Base-by-base conservation (phyloP, 2,888 invertebrate genomes). In the Danaus chrysippus region DNA sequence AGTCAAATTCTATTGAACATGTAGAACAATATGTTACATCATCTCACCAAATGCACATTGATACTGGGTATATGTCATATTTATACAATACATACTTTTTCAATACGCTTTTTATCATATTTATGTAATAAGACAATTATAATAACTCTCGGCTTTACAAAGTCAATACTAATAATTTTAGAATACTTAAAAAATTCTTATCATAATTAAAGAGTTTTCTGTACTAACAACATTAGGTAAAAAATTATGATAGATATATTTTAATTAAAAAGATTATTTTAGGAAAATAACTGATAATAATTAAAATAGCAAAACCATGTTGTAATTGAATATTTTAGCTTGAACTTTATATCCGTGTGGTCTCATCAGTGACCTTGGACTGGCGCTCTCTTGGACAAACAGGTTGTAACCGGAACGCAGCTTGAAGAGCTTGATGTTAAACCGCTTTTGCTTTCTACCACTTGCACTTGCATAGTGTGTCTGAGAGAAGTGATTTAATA, bases 311-410 rank as follows among this genome's bases (percentile, higher is more conserved):
- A 15, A 10, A 17, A 49, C 49, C 10, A 49, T 17, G 15, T 49
- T 10, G 17, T 49, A 17, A 15, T 10, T 49, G 49, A 17, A 46
- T 46, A 46, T 17, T 49, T 49, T 17, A 49, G 17, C 17, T 15
- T 49, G 49, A 49, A 49, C 49, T 58, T 59, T 56, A 68, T 58
- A 67, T 59, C 64, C 69, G 65, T 65, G 66, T 65, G 62, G 58
- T 67, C 79, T 83, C 81, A 79, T 81, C 83, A 70, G 56, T 83
- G 84, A 86, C 88, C 88, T 89, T 89, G 85, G 60, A 56, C 61
- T 66, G 67, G 81, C 83, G 80, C 78, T 86, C 83, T 81, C 82
- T 82, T 76, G 68, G 68, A 62, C 64, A 73, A 86, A 86, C 86
- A 77, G 81, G 87, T 87, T 83, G 66, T 71, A 65, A 64, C 66